Evolutionary conservation across 1,140 invertebrate genomes (phyloP).

Genomic region (Aricia agestis): DNA sequence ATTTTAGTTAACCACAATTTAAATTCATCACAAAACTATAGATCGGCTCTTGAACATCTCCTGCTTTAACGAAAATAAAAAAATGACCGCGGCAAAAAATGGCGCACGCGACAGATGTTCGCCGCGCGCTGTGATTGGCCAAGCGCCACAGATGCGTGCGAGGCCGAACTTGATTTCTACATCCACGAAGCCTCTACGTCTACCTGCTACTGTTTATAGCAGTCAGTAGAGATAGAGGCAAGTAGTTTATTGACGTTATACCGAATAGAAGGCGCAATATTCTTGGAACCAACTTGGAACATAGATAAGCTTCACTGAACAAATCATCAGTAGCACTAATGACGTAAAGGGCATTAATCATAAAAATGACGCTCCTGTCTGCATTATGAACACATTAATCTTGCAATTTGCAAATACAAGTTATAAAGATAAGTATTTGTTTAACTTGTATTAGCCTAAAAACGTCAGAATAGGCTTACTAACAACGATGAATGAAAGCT

Average conservation of each 20-base stretch:
- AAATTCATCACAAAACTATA: background rate
- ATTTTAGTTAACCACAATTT: background rate
- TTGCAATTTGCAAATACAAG: too few species aligned
- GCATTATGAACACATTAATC: too few species aligned
- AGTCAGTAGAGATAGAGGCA: background rate
- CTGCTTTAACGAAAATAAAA: background rate
- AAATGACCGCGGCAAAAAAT: slow-evolving; percentile 9
- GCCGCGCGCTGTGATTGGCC: slow-evolving; percentile 5
- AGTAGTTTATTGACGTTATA: background rate
- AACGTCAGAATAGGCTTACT: background rate
- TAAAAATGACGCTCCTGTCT: too few species aligned
- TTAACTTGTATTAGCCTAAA: background rate
- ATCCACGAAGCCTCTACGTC: background rate
- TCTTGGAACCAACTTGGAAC: too few species aligned
- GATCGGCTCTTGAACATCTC: background rate
- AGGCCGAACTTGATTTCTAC: background rate
- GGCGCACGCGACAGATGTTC: slow-evolving; percentile 12
- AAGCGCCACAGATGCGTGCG: slow-evolving; percentile 8
- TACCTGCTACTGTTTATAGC: background rate
- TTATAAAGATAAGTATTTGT: too few species aligned
- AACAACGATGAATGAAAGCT: background rate
- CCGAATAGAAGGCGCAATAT: too few species aligned
- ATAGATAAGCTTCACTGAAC: too few species aligned
- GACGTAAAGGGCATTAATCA: background rate
- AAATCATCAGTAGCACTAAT: too few species aligned